phyloP scores from a whole-genome alignment of 2,888 invertebrate genomes.

The Achlya flavicornis region DNA sequence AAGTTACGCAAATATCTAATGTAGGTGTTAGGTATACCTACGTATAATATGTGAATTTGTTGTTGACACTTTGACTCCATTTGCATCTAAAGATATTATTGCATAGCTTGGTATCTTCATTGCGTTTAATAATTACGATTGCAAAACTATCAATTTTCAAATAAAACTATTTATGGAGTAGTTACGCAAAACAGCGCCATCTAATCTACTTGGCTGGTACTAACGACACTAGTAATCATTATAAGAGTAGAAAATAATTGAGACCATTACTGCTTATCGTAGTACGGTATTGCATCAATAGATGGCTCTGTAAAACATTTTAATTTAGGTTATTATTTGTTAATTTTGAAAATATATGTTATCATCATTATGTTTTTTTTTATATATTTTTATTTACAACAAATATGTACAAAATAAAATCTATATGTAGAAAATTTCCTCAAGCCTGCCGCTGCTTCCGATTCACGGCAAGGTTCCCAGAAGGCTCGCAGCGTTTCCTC shows the following conservation, averaged over 20 bases:
- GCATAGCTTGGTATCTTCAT: neutral
- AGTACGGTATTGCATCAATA: conserved; percentile 8
- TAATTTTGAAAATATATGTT: neutral
- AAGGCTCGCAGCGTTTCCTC: no score
- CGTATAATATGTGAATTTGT: conserved; percentile 57
- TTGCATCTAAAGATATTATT: conserved; percentile 25
- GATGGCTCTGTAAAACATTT: conserved; percentile 29
- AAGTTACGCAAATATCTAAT: conserved; percentile 49
- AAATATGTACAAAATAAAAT: no score
- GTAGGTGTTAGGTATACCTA: conserved; percentile 16
- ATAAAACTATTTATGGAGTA: neutral
- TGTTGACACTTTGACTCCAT: conserved; percentile 42
- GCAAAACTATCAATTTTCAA: neutral
- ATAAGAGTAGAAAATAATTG: no score
- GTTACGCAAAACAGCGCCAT: neutral
- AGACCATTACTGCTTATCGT: neutral
- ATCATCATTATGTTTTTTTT: no score
- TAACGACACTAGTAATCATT: neutral
- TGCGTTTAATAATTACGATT: no score
- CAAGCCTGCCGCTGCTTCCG: no score
- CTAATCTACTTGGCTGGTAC: neutral
- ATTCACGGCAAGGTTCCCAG: no score
- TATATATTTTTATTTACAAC: no score
- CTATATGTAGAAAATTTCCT: no score
- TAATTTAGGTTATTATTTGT: neutral